A percentile compares a stretch with the other conserved stretches of the same genome.
These are phyloP conservation scores for Harpalus rufipes DNA, from an alignment of 2,888 invertebrate genomes.

Conservation along the genomic window DNA sequence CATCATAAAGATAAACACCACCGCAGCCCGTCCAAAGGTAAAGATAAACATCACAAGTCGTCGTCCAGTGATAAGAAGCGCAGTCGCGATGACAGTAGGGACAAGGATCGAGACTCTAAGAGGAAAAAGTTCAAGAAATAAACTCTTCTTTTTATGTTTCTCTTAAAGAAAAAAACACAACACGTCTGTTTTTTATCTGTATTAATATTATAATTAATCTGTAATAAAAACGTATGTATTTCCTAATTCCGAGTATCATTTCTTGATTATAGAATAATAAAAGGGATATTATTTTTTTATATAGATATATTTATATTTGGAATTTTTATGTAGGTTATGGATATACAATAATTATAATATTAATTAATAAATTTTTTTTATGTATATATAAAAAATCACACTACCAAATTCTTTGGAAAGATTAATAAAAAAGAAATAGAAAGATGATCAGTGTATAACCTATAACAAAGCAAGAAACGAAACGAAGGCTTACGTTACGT, in stretches of 20 bases:
- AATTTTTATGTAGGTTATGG: slow-evolving; percentile 67
- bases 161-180: background rate
- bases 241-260: slow-evolving; percentile 46
- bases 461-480: slow-evolving; percentile 10
- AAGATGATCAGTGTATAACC: slow-evolving; percentile 64
- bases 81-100: slow-evolving; percentile 79
- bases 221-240: slow-evolving; percentile 63
- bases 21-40: slow-evolving; percentile 77
- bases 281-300: slow-evolving; percentile 62
- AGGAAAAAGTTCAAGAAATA: slow-evolving; percentile 85
- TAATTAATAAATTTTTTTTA: slow-evolving; percentile 66
- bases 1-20: slow-evolving; percentile 69
- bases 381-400: slow-evolving; percentile 68
- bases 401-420: slow-evolving; percentile 67
- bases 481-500: slow-evolving; percentile 31
- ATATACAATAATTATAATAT: slow-evolving; percentile 67
- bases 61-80: slow-evolving; percentile 83
- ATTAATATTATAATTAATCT: slow-evolving; percentile 24
- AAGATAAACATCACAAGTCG: slow-evolving; percentile 72
- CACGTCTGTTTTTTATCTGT: slow-evolving; percentile 60
- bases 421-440: slow-evolving; percentile 67
- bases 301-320: slow-evolving; percentile 67
- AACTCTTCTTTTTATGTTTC: slow-evolving; percentile 50
- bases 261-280: slow-evolving; percentile 35
- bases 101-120: slow-evolving; percentile 82